Conservation (phyloP, 1,140 invertebrate genomes). For the Ceratina australensis region DNA sequence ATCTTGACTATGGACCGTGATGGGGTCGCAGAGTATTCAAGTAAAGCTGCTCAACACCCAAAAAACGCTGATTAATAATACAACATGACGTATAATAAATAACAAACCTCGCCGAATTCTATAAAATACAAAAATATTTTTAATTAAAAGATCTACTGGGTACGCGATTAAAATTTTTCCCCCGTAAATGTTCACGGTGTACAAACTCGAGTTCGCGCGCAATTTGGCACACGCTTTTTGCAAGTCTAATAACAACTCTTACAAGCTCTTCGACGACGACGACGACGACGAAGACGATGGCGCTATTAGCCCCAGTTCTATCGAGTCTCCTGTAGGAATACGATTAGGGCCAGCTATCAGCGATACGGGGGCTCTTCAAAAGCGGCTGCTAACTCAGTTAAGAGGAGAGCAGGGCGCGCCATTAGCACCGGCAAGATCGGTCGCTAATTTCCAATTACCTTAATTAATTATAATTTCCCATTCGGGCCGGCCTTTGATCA, state of each 20-base stretch:
- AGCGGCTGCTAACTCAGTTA: conserved; percentile 75
- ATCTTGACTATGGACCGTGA: not conserved
- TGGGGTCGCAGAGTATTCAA: not conserved
- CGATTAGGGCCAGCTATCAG: conserved; percentile 74
- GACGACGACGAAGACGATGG: conserved; percentile 44
- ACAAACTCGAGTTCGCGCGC: not conserved
- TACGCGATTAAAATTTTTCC: no score
- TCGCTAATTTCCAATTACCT: conserved; percentile 78
- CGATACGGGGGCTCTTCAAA: conserved; percentile 77
- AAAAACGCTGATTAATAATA: no score
- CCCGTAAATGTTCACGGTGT: not conserved
- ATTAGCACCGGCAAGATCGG: conserved; percentile 76
- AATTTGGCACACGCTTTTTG: not conserved
- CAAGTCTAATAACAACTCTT: conserved; percentile 20
- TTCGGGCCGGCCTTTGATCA: conserved; percentile 76
- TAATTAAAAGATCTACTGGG: no score
- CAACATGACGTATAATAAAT: no score
- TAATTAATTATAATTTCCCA: conserved; percentile 77
- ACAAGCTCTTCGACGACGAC: conserved; percentile 3
- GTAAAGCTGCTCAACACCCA: no score
- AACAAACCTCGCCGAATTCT: no score
- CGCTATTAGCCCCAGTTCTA: conserved; percentile 72
- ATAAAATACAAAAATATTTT: no score
- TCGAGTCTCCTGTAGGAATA: conserved; percentile 73
- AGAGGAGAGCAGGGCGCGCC: conserved; percentile 70